These are phyloP conservation scores for Darevskia nairensis DNA, from an alignment of 2,797 vertebrate genomes.

Conservation along the genomic window DNA sequence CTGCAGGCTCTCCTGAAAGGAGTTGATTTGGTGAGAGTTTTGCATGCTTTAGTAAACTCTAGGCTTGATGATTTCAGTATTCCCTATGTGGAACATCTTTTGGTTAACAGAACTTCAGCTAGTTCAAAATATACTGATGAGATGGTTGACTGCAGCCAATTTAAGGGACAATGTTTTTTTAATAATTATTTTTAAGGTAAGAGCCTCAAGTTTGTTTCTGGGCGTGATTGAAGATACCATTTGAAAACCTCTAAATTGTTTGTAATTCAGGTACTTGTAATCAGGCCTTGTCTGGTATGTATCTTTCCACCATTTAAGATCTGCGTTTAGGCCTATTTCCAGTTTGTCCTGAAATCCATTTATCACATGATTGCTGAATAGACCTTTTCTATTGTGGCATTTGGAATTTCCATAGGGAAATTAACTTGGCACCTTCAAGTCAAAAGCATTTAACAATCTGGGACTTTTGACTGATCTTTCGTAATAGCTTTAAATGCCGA, in stretches of 20 bases:
- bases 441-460: neutral
- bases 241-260: neutral
- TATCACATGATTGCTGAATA: neutral
- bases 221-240: neutral
- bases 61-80: neutral
- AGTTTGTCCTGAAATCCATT: neutral
- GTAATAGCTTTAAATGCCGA: neutral
- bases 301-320: neutral
- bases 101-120: neutral
- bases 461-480: neutral
- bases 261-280: neutral
- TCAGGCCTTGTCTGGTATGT: neutral
- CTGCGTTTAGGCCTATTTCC: neutral
- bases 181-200: neutral
- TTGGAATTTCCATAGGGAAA: neutral
- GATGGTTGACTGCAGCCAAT: neutral
- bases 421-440: neutral
- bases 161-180: neutral
- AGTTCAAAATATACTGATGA: neutral
- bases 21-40: neutral
- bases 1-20: too few relatives aligned
- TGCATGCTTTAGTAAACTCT: neutral
- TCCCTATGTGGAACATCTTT: neutral
- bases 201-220: neutral
- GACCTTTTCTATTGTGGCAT: neutral